These are phyloP conservation scores for Anguilla anguilla DNA, from an alignment of 2,797 vertebrate genomes.

Conservation along the genomic window DNA sequence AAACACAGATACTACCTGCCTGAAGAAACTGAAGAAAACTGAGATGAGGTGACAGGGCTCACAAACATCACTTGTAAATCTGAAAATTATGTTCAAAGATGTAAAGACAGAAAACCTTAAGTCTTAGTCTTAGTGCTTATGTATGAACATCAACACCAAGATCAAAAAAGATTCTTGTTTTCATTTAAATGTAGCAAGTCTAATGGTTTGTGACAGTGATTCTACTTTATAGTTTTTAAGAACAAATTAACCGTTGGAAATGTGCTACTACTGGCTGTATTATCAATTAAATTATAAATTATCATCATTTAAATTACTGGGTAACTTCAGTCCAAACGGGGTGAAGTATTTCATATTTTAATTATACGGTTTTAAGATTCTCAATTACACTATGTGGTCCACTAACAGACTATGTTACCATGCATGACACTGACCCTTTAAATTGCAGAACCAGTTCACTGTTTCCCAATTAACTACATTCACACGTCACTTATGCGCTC, in stretches of 20 bases:
- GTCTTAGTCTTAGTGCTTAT: not conserved
- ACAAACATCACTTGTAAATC: not conserved
- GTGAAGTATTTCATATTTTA: not conserved
- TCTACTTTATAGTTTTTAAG: not conserved
- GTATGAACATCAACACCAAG: not conserved
- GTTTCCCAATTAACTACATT: conserved; percentile 8
- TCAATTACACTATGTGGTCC: not conserved
- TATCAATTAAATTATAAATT: not conserved
- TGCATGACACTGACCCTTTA: conserved; percentile 3
- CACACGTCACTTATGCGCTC: not conserved
- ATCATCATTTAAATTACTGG: not conserved
- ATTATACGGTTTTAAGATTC: not conserved
- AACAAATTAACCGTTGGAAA: not conserved
- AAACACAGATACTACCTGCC: not conserved
- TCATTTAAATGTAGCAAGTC: not conserved
- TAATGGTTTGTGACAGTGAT: not conserved
- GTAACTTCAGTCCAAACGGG: not conserved
- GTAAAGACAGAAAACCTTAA: not conserved
- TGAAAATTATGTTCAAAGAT: not conserved
- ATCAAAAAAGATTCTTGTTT: not conserved
- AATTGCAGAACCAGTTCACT: conserved; percentile 16
- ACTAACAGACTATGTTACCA: not conserved
- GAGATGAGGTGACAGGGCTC: not conserved
- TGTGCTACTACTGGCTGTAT: not conserved
- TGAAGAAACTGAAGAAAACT: not conserved